Evolutionary conservation across 2,113 vertebrate genomes (phyloP).

Genomic region (Pachyramphus minor): DNA sequence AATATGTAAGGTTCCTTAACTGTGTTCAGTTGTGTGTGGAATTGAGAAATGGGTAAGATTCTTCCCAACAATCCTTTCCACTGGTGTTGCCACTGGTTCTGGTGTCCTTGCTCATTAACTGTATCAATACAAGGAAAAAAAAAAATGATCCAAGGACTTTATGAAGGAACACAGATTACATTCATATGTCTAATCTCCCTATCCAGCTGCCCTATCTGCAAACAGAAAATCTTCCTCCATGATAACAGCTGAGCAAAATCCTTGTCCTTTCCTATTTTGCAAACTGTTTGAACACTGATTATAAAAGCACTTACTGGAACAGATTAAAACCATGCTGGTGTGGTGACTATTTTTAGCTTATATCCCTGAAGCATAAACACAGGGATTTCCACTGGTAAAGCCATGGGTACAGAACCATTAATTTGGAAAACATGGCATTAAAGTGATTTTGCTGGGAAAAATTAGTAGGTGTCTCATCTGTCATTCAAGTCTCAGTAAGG

Average conservation of each 20-base stretch:
- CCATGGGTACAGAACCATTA: not conserved
- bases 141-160: not conserved
- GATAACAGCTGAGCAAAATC: not conserved
- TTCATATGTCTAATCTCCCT: not conserved
- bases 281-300: not conserved
- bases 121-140: not conserved
- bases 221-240: not conserved
- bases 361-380: not conserved
- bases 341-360: not conserved
- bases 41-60: not conserved
- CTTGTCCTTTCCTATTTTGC: not conserved
- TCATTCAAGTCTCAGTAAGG: not conserved
- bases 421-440: not conserved
- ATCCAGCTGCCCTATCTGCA: not conserved
- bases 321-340: not conserved
- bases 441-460: not conserved
- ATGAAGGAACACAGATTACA: accelerated
- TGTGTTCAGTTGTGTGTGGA: not conserved
- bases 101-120: not conserved
- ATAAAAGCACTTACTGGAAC: not conserved
- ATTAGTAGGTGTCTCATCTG: not conserved
- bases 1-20: not conserved
- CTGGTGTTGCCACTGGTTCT: not conserved
- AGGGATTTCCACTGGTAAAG: not conserved
- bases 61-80: not conserved